phyloP scores from a whole-genome alignment of 2,888 invertebrate genomes.

The Sesamia inferens region DNA sequence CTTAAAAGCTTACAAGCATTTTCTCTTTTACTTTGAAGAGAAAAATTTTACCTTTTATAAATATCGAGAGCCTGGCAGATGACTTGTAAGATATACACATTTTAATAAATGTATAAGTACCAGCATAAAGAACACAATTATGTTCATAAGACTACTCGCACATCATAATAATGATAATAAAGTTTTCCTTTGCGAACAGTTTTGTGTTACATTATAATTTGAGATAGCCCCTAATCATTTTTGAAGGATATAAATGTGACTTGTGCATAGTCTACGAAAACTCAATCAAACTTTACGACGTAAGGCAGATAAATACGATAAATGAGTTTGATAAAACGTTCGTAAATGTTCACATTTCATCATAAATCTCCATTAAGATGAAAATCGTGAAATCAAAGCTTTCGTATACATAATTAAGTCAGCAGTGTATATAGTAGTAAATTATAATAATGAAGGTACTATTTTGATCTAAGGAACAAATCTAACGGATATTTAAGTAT shows the following conservation, averaged over 20 bases:
- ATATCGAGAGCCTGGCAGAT: conserved; percentile 17
- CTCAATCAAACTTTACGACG: neutral
- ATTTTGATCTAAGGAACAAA: neutral
- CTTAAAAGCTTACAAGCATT: conserved; percentile 12
- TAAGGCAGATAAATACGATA: neutral
- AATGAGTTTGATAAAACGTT: neutral
- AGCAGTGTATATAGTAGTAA: neutral
- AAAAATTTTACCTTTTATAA: conserved; percentile 47
- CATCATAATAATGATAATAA: conserved; percentile 28
- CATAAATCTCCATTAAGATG: neutral
- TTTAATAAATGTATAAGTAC: neutral
- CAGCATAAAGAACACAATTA: neutral
- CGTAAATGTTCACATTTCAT: neutral
- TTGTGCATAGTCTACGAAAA: neutral
- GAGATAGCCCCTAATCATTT: neutral
- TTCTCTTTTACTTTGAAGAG: conserved; percentile 51
- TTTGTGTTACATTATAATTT: neutral
- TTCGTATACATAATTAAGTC: neutral
- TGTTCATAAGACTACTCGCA: conserved; percentile 4
- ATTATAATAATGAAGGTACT: no score
- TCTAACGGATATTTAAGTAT: conserved; percentile 6
- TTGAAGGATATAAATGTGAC: neutral
- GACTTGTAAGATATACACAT: conserved; percentile 3
- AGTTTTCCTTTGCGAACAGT: conserved; percentile 30
- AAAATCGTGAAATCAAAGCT: neutral